Conservation (phyloP, 2,888 invertebrate genomes). For the Ganaspis brasiliensis region DNA sequence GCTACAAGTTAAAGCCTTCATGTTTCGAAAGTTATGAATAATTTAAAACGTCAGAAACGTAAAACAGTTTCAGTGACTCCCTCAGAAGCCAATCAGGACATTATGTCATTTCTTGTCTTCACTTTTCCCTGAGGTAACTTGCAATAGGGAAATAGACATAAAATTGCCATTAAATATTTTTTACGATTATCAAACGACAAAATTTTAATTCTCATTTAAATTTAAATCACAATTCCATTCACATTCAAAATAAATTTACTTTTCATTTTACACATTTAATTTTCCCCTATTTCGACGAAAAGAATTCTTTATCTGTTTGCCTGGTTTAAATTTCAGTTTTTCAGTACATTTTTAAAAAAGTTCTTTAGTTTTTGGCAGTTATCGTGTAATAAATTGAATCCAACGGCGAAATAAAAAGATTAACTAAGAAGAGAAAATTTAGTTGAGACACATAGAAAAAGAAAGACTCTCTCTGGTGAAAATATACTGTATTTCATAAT, state of each 20-base stretch:
- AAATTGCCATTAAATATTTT: not conserved
- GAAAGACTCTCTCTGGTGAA: not conserved
- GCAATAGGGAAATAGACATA: constrained; percentile 8
- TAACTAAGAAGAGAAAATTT: not conserved
- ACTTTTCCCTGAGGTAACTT: not conserved
- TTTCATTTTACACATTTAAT: no score
- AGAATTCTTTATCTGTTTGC: no score
- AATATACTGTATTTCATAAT: constrained; percentile 6
- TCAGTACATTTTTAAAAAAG: no score
- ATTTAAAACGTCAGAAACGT: constrained; percentile 10
- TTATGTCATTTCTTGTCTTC: constrained; percentile 13
- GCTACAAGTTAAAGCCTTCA: not conserved
- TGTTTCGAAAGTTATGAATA: constrained; percentile 28
- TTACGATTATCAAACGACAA: not conserved
- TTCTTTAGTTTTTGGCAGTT: not conserved
- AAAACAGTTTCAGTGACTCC: constrained; percentile 8
- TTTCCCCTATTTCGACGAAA: no score
- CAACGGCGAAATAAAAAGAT: not conserved
- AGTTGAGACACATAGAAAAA: not conserved
- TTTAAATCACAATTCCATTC: no score
- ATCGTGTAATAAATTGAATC: not conserved
- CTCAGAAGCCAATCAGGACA: constrained; percentile 26
- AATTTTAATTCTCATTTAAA: not conserved
- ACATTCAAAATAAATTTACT: no score
- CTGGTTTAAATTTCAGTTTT: no score